Base-by-base conservation (phyloP, 2,113 vertebrate species). In the Eptatretus burgeri region DNA sequence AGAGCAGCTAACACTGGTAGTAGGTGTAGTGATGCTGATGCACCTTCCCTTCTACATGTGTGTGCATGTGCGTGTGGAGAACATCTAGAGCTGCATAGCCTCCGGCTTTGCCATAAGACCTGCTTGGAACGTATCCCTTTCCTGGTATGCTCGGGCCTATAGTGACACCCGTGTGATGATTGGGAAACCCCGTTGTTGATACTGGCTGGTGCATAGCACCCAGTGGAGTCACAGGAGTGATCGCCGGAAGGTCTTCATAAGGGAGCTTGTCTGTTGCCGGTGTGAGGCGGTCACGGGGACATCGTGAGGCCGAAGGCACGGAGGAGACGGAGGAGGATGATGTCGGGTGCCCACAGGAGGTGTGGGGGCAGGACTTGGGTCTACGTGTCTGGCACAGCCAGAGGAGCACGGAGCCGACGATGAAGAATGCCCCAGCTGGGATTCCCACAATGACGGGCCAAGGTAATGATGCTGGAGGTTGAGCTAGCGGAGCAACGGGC, bases 391-490 rank as follows among this genome's bases (percentile, higher is more conserved):
- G 74, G 68, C 74, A 75, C 63, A 75, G 63, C 73, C 74, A 75
- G 51, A 75, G 68, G 17, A 75, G 71, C 4, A 75, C 71, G 56
- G 72, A 69, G 52, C 74, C 74, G 14, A 74, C 70, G 53, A 75
- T 75, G 62, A 75, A 73, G 20, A 75, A 68, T 51, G 74, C 74
- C 2, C 69, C 69, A 1, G 74, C 72, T 13, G 74, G 74, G 64
- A 75, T 74, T 13, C 74, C 73, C 7, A 75, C 71, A 66, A 75
- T 75, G 19, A 75, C 64, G 1, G 74, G 74, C 74, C 74, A 75
- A 13, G 74, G 74, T 49, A 75, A 70, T 12, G 56, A 60, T 49
- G 73, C 73, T 1, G 72, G 70, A 67, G 66, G 72, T 51, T 72
- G 69, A 53, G 72, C 72, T 3, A 70, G 67, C 1, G 73, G 70